These are phyloP conservation scores for Eretmocerus hayati DNA, from an alignment of 2,888 invertebrate genomes.

Conservation along the genomic window DNA sequence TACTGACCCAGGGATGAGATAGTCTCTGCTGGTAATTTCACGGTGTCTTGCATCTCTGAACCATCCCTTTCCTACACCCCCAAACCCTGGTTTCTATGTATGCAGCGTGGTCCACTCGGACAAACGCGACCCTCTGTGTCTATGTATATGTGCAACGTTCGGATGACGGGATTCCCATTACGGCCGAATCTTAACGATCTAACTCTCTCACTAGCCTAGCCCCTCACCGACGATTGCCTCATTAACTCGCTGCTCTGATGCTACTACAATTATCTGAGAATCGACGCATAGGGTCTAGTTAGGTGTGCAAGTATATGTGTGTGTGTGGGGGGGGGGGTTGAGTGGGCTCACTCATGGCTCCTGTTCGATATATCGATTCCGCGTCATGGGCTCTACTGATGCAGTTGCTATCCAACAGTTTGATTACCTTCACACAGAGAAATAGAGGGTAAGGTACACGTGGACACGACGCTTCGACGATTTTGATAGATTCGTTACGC, in stretches of 20 bases:
- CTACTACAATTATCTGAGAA: constrained; percentile 1
- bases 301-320: too few relatives aligned
- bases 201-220: constrained; percentile 25
- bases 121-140: not conserved
- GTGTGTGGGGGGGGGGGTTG: too few relatives aligned
- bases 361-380: too few relatives aligned
- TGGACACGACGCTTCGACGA: too few relatives aligned
- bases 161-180: not conserved
- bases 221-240: constrained; percentile 19
- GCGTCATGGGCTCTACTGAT: too few relatives aligned
- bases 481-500: too few relatives aligned
- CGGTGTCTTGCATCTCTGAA: constrained; percentile 55
- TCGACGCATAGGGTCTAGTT: too few relatives aligned
- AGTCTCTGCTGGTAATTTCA: constrained; percentile 52
- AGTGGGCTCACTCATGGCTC: too few relatives aligned
- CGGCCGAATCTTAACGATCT: constrained; percentile 14
- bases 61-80: constrained; percentile 35
- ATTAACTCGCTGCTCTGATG: constrained; percentile 11
- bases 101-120: not conserved
- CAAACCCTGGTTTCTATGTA: constrained; percentile 2
- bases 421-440: too few relatives aligned
- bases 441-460: too few relatives aligned
- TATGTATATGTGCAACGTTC: not conserved
- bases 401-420: too few relatives aligned
- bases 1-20: constrained; percentile 4